phyloP scores from a whole-genome alignment of 2,797 vertebrate species.

The Carapus acus region DNA sequence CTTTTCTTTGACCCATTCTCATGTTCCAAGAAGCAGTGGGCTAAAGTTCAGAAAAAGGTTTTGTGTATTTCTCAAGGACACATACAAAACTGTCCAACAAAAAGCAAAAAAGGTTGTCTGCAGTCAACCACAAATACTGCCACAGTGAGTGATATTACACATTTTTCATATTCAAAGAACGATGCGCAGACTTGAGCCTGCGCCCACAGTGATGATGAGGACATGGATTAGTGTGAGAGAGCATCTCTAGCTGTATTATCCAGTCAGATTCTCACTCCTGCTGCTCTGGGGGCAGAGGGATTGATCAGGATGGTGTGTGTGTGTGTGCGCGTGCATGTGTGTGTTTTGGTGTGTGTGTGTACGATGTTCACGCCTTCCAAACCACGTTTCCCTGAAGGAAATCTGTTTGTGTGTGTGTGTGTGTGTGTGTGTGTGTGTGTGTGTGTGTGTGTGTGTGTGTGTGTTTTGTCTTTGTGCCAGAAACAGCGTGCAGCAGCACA shows the following conservation, averaged over 20 bases:
- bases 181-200: slow-evolving; percentile 14
- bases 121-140: too few relatives aligned
- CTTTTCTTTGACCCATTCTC: too few relatives aligned
- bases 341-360: background rate
- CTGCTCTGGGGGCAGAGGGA: slow-evolving; percentile 38
- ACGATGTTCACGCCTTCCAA: slow-evolving; percentile 13
- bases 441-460: slow-evolving; percentile 12
- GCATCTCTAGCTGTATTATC: slow-evolving; percentile 49
- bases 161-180: slow-evolving; percentile 35
- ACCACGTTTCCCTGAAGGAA: slow-evolving; percentile 28
- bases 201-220: slow-evolving; percentile 42
- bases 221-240: slow-evolving; percentile 48
- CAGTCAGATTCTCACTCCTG: slow-evolving; percentile 46
- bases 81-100: too few relatives aligned
- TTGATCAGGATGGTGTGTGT: slow-evolving; percentile 3
- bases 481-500: too few relatives aligned
- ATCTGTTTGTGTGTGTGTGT: slow-evolving; percentile 8
- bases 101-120: too few relatives aligned
- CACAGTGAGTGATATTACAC: too few relatives aligned
- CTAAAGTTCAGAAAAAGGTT: too few relatives aligned
- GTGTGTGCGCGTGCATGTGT: too few relatives aligned
- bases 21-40: too few relatives aligned
- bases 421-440: slow-evolving; percentile 13
- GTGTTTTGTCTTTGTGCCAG: slow-evolving; percentile 11
- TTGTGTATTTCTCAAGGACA: too few relatives aligned